Base-by-base conservation (phyloP, 2,113 vertebrate genomes). In the Zonotrichia leucophrys region DNA sequence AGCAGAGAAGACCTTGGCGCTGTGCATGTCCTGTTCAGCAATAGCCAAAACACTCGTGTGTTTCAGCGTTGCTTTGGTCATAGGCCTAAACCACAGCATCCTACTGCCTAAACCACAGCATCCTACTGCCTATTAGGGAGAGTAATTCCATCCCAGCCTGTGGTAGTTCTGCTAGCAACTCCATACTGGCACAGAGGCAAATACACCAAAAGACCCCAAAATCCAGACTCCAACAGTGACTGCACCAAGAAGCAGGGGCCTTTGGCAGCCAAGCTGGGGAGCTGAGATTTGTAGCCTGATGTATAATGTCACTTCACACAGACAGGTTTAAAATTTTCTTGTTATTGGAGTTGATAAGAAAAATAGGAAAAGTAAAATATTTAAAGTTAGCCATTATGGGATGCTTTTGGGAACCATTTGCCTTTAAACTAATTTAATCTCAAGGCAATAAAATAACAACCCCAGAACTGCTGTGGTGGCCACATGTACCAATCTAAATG, bases 81-180 rank as follows among this genome's bases (percentile, higher is more conserved):
- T 50, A 23, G 3, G 35, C 50, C 23, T 60, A 27, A 50, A 59
- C 4, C 39, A n/a, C 49, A 72, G 67, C 37, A 13, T 20, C 4
- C 3, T 27, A 8, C 28, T 59, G 24, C 44, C 18, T 73, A 0
- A 39, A 39, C 39, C 39, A 10, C 47, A 72, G 67, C 37, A 15
- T 20, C 4, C 3, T 27, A 8, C 25, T 59, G 24, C 44, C 18
- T 73, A 0, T 39, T 50, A 2, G 0, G 1, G 56, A 49, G 30
- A 35, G 3, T 31, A 42, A 41, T 21, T 44, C 24, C n/a, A 33
- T 67, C 25, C 5, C 23, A 70, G 56, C 11, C 10, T 2, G 2
- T 0, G 0, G 33, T 6, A 22, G 27, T 58, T 14, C 27, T 1
- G 0, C 39, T 77, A 55, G 44, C 41, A 62, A 1, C 15, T 12